Percentiles rank a stretch among this genome's conserved stretches.
phyloP scores from a whole-genome alignment of 2,797 vertebrate genomes.

The Enteromius unitaeniatus region DNA sequence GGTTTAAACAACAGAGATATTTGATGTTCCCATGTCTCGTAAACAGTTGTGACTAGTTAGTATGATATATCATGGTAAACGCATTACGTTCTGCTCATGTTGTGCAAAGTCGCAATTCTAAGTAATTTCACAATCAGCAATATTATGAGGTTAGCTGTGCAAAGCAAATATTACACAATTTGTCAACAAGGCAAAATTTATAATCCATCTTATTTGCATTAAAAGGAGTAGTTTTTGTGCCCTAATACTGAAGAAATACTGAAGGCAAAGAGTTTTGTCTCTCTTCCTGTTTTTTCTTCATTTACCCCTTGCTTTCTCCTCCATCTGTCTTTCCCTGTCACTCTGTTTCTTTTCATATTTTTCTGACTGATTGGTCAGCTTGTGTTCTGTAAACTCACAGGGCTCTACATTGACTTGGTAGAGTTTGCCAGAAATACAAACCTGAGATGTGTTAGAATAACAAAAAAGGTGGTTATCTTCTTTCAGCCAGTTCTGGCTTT shows the following conservation, averaged over 20 bases:
- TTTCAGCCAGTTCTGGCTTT: constrained; percentile 39
- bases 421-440: constrained; percentile 14
- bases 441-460: not conserved
- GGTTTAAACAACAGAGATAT: no score
- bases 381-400: not conserved
- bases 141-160: not conserved
- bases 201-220: not conserved
- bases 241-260: constrained; percentile 11
- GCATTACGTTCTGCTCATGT: not conserved
- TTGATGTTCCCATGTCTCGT: not conserved
- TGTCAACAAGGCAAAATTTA: not conserved
- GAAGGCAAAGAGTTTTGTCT: not conserved
- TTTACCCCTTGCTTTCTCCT: not conserved
- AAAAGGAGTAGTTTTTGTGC: not conserved
- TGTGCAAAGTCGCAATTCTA: not conserved
- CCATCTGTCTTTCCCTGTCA: not conserved
- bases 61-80: no score
- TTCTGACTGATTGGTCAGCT: not conserved
- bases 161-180: not conserved
- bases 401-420: not conserved
- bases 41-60: not conserved
- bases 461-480: constrained; percentile 22
- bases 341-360: not conserved
- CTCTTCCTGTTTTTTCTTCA: not conserved
- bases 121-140: not conserved